phyloP scores from a whole-genome alignment of 2,113 vertebrate species.

The human region DNA sequence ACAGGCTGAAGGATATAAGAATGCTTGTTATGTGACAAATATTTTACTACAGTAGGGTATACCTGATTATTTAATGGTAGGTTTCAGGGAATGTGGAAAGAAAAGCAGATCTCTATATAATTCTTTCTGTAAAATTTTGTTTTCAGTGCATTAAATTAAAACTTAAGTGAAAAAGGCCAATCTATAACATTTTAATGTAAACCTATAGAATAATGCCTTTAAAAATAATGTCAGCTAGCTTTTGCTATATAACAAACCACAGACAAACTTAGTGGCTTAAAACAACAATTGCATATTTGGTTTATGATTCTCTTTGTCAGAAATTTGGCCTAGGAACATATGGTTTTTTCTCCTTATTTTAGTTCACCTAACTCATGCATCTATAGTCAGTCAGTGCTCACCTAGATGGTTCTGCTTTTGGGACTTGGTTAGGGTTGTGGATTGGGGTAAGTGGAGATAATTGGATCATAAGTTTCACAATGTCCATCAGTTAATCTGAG shows the following conservation, averaged over 20 bases:
- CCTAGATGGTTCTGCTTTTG: neutral
- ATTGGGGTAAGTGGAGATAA: neutral
- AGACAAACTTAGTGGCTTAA: neutral
- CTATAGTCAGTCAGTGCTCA: neutral
- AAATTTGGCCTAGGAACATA: neutral
- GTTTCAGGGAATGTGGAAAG: neutral
- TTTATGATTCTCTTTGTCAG: neutral
- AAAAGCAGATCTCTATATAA: neutral
- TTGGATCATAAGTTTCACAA: neutral
- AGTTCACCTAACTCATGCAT: neutral
- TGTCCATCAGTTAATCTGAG: accelerated
- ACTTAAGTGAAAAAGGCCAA: neutral
- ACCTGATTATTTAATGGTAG: neutral
- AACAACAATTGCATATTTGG: neutral
- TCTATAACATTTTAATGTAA: neutral
- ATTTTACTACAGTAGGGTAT: too few relatives aligned
- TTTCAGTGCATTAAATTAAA: neutral
- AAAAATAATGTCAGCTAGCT: too few relatives aligned
- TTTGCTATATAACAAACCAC: neutral
- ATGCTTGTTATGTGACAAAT: neutral
- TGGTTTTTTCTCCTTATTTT: neutral
- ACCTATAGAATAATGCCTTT: neutral
- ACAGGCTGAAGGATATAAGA: neutral
- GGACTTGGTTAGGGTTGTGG: neutral
- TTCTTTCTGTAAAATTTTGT: neutral